Conservation (phyloP, 2,113 vertebrate genomes). For the Ammodytes dubius region DNA sequence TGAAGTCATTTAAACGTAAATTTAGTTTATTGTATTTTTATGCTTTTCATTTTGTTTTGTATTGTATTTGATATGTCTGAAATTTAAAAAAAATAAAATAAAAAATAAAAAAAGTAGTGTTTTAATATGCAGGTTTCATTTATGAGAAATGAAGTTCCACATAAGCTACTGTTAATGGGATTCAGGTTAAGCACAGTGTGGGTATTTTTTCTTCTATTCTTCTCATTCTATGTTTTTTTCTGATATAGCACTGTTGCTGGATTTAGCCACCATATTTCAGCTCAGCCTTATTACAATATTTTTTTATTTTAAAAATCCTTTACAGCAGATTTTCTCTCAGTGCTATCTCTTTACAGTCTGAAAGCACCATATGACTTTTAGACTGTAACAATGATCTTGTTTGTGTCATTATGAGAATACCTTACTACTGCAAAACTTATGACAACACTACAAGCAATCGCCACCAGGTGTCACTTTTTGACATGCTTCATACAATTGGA, state of each 20-base stretch:
- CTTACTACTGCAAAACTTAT: neutral
- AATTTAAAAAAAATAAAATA: too few species aligned
- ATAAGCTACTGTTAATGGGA: neutral
- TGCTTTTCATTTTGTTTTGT: too few species aligned
- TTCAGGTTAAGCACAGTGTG: neutral
- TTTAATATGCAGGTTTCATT: too few species aligned
- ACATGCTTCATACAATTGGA: neutral
- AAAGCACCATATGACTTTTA: neutral
- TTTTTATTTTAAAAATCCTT: neutral
- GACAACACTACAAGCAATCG: neutral
- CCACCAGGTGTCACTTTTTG: slow-evolving; percentile 66
- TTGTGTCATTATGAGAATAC: neutral
- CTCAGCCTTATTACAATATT: neutral
- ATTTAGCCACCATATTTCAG: neutral
- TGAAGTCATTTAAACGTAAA: too few species aligned
- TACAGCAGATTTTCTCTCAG: neutral
- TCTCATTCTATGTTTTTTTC: too few species aligned
- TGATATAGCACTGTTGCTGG: too few species aligned
- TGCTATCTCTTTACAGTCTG: neutral
- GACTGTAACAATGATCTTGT: neutral
- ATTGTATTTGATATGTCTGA: too few species aligned
- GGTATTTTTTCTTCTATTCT: neutral
- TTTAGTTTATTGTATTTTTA: too few species aligned
- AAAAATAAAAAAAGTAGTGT: too few species aligned
- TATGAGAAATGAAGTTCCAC: too few species aligned